These are phyloP conservation scores for Numida meleagris DNA, from an alignment of 2,113 vertebrate species.

Conservation along the genomic window DNA sequence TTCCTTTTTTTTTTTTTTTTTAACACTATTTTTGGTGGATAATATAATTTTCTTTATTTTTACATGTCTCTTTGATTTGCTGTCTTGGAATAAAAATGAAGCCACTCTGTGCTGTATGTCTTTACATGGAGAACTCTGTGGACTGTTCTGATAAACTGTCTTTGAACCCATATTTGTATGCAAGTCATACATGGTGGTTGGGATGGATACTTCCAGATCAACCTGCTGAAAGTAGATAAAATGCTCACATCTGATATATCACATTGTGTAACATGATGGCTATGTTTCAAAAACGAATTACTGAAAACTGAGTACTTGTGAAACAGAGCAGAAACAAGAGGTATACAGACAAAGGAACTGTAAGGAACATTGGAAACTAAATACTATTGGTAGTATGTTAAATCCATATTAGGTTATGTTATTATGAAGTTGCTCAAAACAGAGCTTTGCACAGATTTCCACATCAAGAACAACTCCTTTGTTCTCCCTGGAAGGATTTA, in stretches of 20 bases:
- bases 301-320: not conserved
- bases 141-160: not conserved
- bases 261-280: not conserved
- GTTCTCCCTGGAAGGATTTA: not conserved
- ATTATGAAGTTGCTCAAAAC: not conserved
- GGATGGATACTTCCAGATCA: not conserved
- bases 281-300: not conserved
- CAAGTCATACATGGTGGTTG: not conserved
- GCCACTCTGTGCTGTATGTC: rapidly evolving
- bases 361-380: not conserved
- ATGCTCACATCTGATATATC: not conserved
- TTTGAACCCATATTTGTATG: not conserved
- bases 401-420: not conserved
- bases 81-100: not conserved
- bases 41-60: not conserved
- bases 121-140: not conserved
- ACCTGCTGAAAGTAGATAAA: not conserved
- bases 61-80: not conserved
- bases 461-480: not conserved
- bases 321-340: not conserved
- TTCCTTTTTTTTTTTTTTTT: not conserved
- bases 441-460: not conserved
- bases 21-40: not conserved
- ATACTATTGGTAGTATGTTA: not conserved
- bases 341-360: not conserved